Evolutionary conservation across 2,797 vertebrate species (phyloP).

Genomic region (Botia almorhae): DNA sequence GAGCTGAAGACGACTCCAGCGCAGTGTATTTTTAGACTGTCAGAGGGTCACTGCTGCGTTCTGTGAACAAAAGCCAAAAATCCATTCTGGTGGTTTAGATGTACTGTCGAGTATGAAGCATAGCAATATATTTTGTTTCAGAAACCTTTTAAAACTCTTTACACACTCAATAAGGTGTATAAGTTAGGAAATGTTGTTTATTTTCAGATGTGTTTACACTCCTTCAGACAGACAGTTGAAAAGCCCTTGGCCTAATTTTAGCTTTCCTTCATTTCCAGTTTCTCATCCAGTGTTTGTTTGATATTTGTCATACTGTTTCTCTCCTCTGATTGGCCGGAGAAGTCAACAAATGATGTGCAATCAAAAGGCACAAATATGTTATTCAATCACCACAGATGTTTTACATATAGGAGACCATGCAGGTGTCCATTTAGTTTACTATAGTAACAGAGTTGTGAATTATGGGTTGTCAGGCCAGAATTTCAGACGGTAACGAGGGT

Average conservation of each 20-base stretch:
- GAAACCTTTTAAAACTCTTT: constrained; percentile 4
- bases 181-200: background rate
- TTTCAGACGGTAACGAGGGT: constrained; percentile 63
- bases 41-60: constrained; percentile 5
- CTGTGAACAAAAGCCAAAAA: constrained; percentile 1
- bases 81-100: background rate
- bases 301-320: constrained; percentile 16
- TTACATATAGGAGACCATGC: constrained; percentile 39
- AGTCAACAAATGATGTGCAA: constrained; percentile 72
- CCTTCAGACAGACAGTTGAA: constrained; percentile 15
- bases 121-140: constrained; percentile 4
- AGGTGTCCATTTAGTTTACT: constrained; percentile 38
- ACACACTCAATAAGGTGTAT: constrained; percentile 1
- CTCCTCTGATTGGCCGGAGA: constrained; percentile 48
- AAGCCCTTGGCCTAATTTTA: constrained; percentile 13
- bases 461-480: constrained; percentile 63
- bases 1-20: background rate
- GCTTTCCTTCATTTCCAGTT: background rate
- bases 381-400: constrained; percentile 60
- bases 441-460: constrained; percentile 72
- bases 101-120: background rate
- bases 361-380: constrained; percentile 57
- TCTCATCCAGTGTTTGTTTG: background rate
- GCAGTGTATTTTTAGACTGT: constrained; percentile 35
- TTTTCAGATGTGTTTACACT: background rate